A percentile compares a stretch with the other conserved stretches of the same genome.
phyloP scores from a whole-genome alignment of 2,797 vertebrate species.

The Pelochelys cantorii region DNA sequence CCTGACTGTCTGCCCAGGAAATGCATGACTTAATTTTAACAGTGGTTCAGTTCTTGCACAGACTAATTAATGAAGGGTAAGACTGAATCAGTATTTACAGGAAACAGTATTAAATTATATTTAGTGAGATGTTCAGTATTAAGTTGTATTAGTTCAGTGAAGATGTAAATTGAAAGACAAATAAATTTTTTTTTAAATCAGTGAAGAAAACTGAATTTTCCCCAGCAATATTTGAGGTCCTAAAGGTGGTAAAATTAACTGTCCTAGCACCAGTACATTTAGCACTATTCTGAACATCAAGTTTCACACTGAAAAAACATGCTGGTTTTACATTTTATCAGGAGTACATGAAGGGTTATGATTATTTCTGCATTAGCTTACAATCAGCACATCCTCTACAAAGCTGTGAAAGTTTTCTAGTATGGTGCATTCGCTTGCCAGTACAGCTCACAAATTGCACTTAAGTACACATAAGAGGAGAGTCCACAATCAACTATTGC shows the following conservation, averaged over 20 bases:
- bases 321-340: too few species aligned
- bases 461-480: neutral
- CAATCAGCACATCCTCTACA: rapidly evolving
- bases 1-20: neutral
- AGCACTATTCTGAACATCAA: neutral
- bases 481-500: neutral
- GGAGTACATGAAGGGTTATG: rapidly evolving
- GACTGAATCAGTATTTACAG: neutral
- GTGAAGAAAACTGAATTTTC: neutral
- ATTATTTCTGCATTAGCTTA: neutral
- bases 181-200: neutral
- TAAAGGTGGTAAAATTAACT: neutral
- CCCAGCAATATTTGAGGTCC: neutral
- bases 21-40: rapidly evolving
- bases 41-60: neutral
- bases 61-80: neutral
- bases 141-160: neutral
- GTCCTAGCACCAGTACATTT: neutral
- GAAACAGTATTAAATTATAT: neutral
- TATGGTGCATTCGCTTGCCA: neutral
- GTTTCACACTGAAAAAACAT: neutral
- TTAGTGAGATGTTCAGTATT: neutral
- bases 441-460: neutral
- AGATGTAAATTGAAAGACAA: neutral
- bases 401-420: neutral